Evolutionary conservation across 2,888 invertebrate species (phyloP).

Genomic region (Platycnemis pennipes): DNA sequence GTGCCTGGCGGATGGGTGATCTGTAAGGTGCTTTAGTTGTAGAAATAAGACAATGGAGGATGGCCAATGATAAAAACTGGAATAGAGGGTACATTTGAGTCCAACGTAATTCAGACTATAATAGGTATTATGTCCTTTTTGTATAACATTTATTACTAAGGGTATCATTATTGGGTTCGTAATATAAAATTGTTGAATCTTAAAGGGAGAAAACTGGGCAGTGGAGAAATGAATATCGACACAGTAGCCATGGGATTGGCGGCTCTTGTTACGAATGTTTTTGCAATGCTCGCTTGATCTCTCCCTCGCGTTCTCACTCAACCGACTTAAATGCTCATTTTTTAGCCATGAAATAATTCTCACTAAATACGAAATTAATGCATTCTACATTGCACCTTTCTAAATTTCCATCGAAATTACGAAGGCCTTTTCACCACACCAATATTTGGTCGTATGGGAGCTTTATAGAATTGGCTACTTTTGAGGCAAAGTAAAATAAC

Average conservation of each 20-base stretch:
- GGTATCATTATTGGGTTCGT: neutral
- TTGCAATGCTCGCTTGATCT: too few relatives aligned
- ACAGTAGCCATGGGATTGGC: neutral
- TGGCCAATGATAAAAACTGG: neutral
- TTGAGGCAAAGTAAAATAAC: too few relatives aligned
- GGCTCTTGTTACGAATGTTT: neutral
- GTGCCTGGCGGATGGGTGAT: neutral
- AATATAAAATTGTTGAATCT: neutral
- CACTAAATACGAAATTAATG: too few relatives aligned
- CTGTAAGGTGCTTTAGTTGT: neutral
- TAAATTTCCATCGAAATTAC: too few relatives aligned
- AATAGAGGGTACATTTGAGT: neutral
- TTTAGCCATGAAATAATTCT: too few relatives aligned
- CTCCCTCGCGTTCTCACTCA: too few relatives aligned
- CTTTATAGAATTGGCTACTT: too few relatives aligned
- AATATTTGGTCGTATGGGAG: too few relatives aligned
- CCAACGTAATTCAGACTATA: neutral
- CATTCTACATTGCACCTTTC: too few relatives aligned
- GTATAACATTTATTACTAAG: neutral
- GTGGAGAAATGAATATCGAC: neutral
- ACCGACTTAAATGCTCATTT: too few relatives aligned
- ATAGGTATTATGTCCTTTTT: neutral
- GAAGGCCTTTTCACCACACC: too few relatives aligned
- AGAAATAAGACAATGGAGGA: neutral
- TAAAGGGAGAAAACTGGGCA: neutral